Conservation (phyloP, 2,888 invertebrate species). For the Gymnosoma rotundatum region DNA sequence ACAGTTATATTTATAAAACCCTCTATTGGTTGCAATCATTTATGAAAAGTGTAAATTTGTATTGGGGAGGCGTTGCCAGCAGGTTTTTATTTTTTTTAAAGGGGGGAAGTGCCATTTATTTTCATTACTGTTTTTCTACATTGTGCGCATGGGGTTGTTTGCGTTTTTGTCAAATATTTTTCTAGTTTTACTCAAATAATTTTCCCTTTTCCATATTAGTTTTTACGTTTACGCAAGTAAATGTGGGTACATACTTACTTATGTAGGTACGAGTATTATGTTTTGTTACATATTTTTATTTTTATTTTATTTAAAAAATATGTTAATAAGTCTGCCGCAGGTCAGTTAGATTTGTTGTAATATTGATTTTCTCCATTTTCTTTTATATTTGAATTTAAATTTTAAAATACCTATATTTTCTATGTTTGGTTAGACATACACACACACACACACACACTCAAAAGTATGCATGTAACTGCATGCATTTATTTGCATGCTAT, state of each 20-base stretch:
- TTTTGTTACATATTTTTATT: slow-evolving; percentile 32
- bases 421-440: background rate
- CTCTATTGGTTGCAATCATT: slow-evolving; percentile 14
- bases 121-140: background rate
- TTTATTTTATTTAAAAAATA: slow-evolving; percentile 36
- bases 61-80: slow-evolving; percentile 31
- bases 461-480: background rate
- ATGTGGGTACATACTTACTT: background rate
- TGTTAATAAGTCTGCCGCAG: slow-evolving; percentile 68
- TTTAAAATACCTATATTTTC: slow-evolving; percentile 22
- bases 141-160: slow-evolving; percentile 28
- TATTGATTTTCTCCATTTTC: slow-evolving; percentile 57
- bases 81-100: slow-evolving; percentile 17
- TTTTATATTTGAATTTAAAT: background rate
- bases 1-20: background rate
- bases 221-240: slow-evolving; percentile 3
- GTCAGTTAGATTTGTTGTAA: slow-evolving; percentile 61
- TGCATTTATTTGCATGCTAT: background rate
- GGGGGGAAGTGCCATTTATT: slow-evolving; percentile 17
- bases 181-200: slow-evolving; percentile 30
- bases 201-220: slow-evolving; percentile 17
- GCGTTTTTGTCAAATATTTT: background rate
- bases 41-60: slow-evolving; percentile 4
- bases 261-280: background rate
- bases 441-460: background rate